Evolutionary conservation across 2,113 vertebrate species (phyloP).

Genomic region (Gymnarchus niloticus): DNA sequence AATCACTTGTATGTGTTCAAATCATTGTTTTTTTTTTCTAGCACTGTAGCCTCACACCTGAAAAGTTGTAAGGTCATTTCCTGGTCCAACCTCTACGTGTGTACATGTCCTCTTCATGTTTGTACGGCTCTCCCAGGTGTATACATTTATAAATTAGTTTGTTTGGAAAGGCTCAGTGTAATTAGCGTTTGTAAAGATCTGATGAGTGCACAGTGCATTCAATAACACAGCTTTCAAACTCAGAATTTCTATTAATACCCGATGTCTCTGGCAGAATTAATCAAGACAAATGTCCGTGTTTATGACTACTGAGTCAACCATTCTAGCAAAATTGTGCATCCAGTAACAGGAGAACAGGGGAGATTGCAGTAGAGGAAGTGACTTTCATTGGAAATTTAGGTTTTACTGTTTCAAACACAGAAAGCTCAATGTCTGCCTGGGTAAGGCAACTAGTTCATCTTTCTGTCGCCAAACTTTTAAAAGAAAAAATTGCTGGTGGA

Average conservation of each 20-base stretch:
- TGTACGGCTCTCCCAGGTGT: too few relatives aligned
- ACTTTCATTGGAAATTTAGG: not conserved
- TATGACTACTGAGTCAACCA: not conserved
- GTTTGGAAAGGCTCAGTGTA: too few relatives aligned
- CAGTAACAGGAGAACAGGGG: not conserved
- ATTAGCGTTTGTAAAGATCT: not conserved
- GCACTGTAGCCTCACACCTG: too few relatives aligned
- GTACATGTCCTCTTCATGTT: too few relatives aligned
- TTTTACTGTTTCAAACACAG: not conserved
- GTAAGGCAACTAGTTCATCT: not conserved
- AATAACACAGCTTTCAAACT: not conserved
- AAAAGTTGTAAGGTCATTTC: too few relatives aligned
- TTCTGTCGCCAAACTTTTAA: not conserved
- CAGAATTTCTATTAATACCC: not conserved
- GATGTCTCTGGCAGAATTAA: not conserved
- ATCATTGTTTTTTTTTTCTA: too few relatives aligned
- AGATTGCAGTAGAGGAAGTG: not conserved
- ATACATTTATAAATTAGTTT: too few relatives aligned
- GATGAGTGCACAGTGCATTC: not conserved
- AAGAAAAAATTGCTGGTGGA: not conserved
- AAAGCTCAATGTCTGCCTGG: not conserved
- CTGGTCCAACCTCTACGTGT: too few relatives aligned
- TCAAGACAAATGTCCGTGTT: not conserved
- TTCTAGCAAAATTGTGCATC: not conserved
- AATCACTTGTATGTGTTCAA: too few relatives aligned